Evolutionary conservation across 2,888 invertebrate species (phyloP).

Genomic region (Dastarcus helophoroides): DNA sequence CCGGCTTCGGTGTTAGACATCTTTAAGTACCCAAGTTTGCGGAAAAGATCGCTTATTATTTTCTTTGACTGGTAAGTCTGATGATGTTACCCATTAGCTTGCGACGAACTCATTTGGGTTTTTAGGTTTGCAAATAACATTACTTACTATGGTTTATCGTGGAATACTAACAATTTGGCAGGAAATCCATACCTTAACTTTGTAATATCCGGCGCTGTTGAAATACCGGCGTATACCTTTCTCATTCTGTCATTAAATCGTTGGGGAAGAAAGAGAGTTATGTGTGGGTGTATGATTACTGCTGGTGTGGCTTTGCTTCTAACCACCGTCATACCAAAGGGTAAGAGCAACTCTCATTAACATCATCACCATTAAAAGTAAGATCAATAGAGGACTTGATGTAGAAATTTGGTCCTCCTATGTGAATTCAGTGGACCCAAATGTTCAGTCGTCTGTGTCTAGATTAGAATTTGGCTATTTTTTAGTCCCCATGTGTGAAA

Average conservation of each 20-base stretch:
- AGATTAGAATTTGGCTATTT: too few relatives aligned
- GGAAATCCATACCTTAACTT: constrained; percentile 65
- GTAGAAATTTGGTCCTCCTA: too few relatives aligned
- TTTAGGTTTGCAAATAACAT: constrained; percentile 68
- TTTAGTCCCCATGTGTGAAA: too few relatives aligned
- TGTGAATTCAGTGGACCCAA: too few relatives aligned
- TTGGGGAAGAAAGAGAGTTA: constrained; percentile 56
- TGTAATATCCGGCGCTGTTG: constrained; percentile 61
- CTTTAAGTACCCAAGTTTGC: constrained; percentile 51
- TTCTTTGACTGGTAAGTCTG: constrained; percentile 58
- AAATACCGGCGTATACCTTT: constrained; percentile 60
- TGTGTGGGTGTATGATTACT: constrained; percentile 57
- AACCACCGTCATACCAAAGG: constrained; percentile 45
- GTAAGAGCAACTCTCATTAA: constrained; percentile 30
- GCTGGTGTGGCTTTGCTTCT: constrained; percentile 48
- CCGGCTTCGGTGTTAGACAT: constrained; percentile 47
- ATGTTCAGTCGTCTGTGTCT: too few relatives aligned
- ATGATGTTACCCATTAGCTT: constrained; percentile 3
- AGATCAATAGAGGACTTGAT: too few relatives aligned
- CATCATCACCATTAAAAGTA: too few relatives aligned
- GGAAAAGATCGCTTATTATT: constrained; percentile 52
- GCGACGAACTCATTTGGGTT: constrained; percentile 36
- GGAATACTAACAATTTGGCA: constrained; percentile 61
- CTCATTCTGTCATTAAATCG: constrained; percentile 54
- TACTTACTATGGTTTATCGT: constrained; percentile 67